Evolutionary conservation across 2,113 vertebrate genomes (phyloP).

Genomic region (Tetrax tetrax): DNA sequence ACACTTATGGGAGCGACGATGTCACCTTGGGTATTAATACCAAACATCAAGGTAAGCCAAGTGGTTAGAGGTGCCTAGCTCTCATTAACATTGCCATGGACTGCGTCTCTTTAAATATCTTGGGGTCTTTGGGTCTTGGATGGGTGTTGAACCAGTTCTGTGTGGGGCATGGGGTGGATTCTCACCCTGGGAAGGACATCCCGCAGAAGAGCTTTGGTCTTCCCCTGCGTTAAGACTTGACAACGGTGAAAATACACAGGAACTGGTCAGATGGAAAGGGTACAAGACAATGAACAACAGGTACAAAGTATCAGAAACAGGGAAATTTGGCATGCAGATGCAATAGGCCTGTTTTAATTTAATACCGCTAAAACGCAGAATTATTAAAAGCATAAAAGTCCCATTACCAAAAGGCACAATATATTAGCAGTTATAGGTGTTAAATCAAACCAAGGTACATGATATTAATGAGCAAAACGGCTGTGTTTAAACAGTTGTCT

Average conservation of each 20-base stretch:
- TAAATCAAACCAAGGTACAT: slow-evolving; percentile 27
- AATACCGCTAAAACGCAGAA: background rate
- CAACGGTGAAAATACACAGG: accelerated
- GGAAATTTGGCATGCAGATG: background rate
- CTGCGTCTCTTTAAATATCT: background rate
- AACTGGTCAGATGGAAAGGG: background rate
- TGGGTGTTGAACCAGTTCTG: background rate
- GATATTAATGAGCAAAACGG: slow-evolving; percentile 12
- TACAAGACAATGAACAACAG: accelerated
- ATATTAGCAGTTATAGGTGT: background rate
- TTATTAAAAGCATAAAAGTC: background rate
- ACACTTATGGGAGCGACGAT: accelerated
- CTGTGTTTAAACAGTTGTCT: slow-evolving; percentile 47
- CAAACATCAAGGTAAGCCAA: background rate
- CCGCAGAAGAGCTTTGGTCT: background rate
- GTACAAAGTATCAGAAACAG: background rate
- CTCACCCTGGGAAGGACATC: background rate
- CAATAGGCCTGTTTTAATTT: background rate
- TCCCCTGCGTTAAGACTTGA: accelerated
- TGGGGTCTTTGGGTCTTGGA: background rate
- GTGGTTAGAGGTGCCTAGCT: background rate
- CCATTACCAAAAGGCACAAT: background rate
- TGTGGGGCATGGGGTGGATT: background rate
- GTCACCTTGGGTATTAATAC: background rate
- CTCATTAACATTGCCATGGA: background rate